Base-by-base conservation (phyloP, 2,888 invertebrate species). In the Bimastos eiseni region DNA sequence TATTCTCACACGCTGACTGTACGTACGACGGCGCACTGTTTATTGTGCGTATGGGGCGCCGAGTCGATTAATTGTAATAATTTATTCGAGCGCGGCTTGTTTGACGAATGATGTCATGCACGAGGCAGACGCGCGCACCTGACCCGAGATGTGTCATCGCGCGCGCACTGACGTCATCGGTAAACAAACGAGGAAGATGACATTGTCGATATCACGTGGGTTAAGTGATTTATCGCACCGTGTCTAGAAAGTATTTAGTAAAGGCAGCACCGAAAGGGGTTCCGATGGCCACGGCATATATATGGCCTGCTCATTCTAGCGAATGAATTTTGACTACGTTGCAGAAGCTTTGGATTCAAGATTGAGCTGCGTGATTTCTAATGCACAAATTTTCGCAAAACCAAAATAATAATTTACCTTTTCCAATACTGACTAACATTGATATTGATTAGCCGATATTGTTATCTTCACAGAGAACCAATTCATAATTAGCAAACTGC, bases 41-140 rank as follows among this genome's bases (percentile, higher is more conserved):
- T 70, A 70, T 86, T 36, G 86, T 86, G 37, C 34, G 34, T 86
- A 86, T 34, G 24, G 86, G 37, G 37, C 86, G 34, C 86, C 86
- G 86, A 86, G 36, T 36, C 34, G 86, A 86, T 37, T 37, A 86
- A 86, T 86, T 86, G 86, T 86, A 34, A 86, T 86, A 86, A 86
- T 86, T 37, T 86, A 86, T 86, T 86, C 86, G 34, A 34, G 24
- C 86, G 37, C n/a, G 21, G 34, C 36, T 37, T 36, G 34, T 36
- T 86, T 37, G 86, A 37, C 86, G 86, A 36, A 37, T 86, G 86
- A 86, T 86, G 86, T 86, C 86, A 86, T 86, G 34, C 37, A 36
- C 37, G 34, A 24, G 21, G 37, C 86, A 19, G 37, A 36, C 86
- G 37, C 36, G 37, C 86, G 34, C 86, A 19, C 36, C 36, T 36